Evolutionary conservation across 1,140 invertebrate species (phyloP), one percentile per base, ranked within the genome.

Genomic region (Varroa destructor): DNA sequence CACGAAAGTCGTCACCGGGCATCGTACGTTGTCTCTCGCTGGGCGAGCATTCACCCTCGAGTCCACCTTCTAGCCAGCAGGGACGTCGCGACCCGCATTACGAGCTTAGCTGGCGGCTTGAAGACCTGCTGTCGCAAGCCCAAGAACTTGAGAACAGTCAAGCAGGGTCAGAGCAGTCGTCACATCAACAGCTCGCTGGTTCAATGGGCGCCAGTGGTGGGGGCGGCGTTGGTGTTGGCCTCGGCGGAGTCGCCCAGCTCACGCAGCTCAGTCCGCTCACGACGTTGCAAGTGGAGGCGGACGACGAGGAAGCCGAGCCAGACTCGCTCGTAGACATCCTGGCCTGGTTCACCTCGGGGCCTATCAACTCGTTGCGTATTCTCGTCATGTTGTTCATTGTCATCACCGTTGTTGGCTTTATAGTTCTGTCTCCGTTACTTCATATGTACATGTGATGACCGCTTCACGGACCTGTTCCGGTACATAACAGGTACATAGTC

Each of bases 391-490:
- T 67, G 61, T 67, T 67, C 61, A 67, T 67, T 37, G 61, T 37
- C 46, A 67, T 67, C 61, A 67, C 61, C 40, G 61, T 67, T 67
- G 61, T 67, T 43, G 61, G 61, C 61, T 67, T 67, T 37, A 67
- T 67, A 67, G 61, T 67, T 67, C 61, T 67, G 36, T 67, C 61
- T 67, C 61, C 61, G 61, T 67, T 67, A 67, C 61, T 67, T 67
- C 61, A 67, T 67, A 67, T 67, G 61, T 67, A 67, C 61, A 67
- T 67, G 61, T 67, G 61, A 67, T 67, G 61, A 67, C 61, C 61
- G 61, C 61, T 67, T 40, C 61, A 67, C 61, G 61, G 61, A 67
- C 61, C 61, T 67, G 61, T 37, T 67, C 37, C 61, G 61, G 61
- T 67, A 67, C 61, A 67, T 67, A 67, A 67, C 61, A 67, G 61